Conservation (phyloP, 2,113 vertebrate species). For the Ammodytes marinus region DNA sequence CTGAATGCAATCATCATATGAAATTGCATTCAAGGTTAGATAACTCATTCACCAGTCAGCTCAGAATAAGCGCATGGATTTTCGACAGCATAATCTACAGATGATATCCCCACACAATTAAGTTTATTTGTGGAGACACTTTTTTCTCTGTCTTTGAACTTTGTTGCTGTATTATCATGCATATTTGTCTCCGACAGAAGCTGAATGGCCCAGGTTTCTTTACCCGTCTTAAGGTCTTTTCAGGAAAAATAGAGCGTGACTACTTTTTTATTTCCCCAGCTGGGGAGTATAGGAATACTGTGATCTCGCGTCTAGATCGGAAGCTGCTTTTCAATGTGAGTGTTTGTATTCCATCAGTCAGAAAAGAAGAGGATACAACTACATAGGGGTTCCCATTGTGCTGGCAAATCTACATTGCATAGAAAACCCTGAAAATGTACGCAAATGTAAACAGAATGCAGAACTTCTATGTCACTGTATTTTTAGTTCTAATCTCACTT, state of each 20-base stretch:
- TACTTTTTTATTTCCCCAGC: conserved; percentile 59
- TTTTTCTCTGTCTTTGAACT: conserved; percentile 62
- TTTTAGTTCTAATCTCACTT: conserved; percentile 81
- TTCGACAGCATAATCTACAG: conserved; percentile 46
- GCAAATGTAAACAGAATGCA: conserved; percentile 62
- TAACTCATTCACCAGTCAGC: conserved; percentile 52
- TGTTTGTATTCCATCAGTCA: conserved; percentile 54
- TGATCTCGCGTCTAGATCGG: conserved; percentile 58
- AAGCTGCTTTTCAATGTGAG: conserved; percentile 66
- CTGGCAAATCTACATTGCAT: conserved; percentile 57
- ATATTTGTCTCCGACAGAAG: conserved; percentile 59
- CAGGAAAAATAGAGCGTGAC: conserved; percentile 78
- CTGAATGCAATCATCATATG: conserved; percentile 48
- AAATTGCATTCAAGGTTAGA: conserved; percentile 60
- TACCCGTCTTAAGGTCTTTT: conserved; percentile 69
- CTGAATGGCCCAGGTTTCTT: conserved; percentile 54
- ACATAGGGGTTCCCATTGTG: conserved; percentile 61
- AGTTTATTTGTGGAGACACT: conserved; percentile 51
- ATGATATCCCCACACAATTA: conserved; percentile 58
- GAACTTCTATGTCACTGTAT: conserved; percentile 74
- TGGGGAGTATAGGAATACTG: conserved; percentile 57
- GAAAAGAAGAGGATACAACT: conserved; percentile 54
- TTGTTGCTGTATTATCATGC: conserved; percentile 66
- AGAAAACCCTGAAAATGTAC: conserved; percentile 55
- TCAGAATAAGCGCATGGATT: conserved; percentile 58